A percentile compares a stretch with the other conserved stretches of the same genome.
Evolutionary conservation across 2,888 invertebrate species (phyloP).

Genomic region (Volucella zonaria): DNA sequence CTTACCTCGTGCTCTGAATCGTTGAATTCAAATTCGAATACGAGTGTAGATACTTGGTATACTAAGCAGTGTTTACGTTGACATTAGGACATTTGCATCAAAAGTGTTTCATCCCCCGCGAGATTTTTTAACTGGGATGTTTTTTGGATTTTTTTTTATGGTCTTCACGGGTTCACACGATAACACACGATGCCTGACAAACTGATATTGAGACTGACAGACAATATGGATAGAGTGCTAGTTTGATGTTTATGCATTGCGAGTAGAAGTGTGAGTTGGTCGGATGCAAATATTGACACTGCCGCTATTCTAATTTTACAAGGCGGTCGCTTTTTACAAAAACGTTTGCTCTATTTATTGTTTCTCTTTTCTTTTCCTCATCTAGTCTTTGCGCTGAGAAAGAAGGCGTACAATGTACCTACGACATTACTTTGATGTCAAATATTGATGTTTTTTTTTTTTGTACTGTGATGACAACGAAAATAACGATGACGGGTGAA

Average conservation of each 20-base stretch:
- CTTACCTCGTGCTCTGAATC: conserved; percentile 30
- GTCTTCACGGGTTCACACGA: conserved; percentile 35
- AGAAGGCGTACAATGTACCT: conserved; percentile 47
- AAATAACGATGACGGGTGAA: conserved; percentile 46
- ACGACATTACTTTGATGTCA: conserved; percentile 63
- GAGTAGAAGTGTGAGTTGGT: conserved; percentile 64
- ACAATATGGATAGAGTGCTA: conserved; percentile 18
- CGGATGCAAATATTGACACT: conserved; percentile 70
- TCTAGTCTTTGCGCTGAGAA: conserved; percentile 31
- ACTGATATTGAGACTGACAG: conserved; percentile 20
- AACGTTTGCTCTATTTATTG: conserved; percentile 47
- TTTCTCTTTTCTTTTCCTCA: conserved; percentile 21
- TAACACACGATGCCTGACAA: conserved; percentile 3
- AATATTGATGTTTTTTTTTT: conserved; percentile 60
- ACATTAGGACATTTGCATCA: conserved; percentile 64
- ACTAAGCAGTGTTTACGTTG: conserved; percentile 48
- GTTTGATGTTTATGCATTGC: conserved; percentile 30
- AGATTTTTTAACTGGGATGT: conserved; percentile 29
- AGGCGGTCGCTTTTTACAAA: conserved; percentile 65
- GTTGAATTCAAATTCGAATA: too few species aligned
- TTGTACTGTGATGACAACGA: conserved; percentile 5
- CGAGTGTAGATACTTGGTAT: background rate
- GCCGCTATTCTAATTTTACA: conserved; percentile 71
- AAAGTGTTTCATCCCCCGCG: conserved; percentile 60
- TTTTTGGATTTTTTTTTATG: conserved; percentile 20